Evolutionary conservation across 2,113 vertebrate species (phyloP).

Genomic region (Casuarius casuarius): DNA sequence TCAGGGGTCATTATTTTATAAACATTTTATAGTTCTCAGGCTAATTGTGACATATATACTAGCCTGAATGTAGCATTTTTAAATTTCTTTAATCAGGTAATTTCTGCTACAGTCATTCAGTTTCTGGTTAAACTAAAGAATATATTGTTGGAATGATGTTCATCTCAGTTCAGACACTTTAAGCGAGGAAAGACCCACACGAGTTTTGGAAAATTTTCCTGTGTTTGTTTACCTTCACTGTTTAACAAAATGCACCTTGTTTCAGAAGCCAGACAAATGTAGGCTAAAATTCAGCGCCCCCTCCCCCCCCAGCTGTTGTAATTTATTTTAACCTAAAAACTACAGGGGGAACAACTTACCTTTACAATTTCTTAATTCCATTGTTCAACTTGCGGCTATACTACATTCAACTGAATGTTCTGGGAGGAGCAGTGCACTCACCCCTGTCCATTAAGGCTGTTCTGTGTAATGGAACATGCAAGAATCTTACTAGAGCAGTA

Average conservation of each 20-base stretch:
- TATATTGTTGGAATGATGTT: background rate
- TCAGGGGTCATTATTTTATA: background rate
- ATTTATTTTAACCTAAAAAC: background rate
- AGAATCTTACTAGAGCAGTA: background rate
- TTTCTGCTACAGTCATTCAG: background rate
- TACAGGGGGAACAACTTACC: accelerated
- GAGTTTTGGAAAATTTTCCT: background rate
- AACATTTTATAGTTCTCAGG: background rate
- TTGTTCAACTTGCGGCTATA: background rate
- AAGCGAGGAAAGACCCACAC: too few species aligned
- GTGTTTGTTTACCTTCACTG: background rate
- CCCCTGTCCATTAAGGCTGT: background rate
- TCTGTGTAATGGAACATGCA: background rate
- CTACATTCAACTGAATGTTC: background rate
- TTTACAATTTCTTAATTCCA: background rate
- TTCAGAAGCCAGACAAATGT: background rate
- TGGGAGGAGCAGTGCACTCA: background rate
- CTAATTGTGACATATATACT: background rate
- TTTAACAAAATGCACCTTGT: background rate
- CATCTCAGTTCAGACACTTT: accelerated
- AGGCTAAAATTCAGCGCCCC: background rate
- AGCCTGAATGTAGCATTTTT: background rate
- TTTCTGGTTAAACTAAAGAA: background rate
- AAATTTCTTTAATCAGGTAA: background rate
- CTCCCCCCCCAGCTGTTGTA: accelerated